Percentiles rank a stretch among this genome's conserved stretches.
These are phyloP conservation scores for Drosophila punjabiensis DNA, from an alignment of 1,140 invertebrate genomes.

Conservation along the genomic window DNA sequence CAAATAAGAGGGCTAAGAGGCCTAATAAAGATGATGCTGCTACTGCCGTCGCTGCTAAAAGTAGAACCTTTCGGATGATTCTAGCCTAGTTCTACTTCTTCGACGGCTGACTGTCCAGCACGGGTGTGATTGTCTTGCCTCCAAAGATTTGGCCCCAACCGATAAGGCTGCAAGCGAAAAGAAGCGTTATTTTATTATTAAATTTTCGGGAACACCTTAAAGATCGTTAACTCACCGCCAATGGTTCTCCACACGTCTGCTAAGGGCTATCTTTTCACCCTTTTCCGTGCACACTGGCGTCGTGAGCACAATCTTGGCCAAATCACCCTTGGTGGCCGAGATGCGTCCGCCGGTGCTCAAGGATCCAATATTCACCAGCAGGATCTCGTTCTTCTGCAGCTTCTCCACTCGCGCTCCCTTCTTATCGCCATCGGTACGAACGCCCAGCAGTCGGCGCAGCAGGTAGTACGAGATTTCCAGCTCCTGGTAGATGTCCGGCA, in stretches of 20 bases:
- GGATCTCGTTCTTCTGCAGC: conserved; percentile 93
- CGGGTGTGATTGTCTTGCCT: conserved; percentile 88
- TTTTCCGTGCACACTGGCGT: conserved; percentile 99
- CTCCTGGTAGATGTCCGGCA: conserved; percentile 99
- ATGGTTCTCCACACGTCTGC: conserved; percentile 99
- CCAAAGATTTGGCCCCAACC: conserved; percentile 98
- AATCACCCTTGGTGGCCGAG: conserved; percentile 97
- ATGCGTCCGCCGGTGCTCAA: conserved; percentile 99
- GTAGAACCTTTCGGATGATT: conserved; percentile 22
- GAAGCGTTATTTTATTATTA: conserved; percentile 10
- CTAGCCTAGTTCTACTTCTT: conserved; percentile 61
- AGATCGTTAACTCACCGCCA: conserved; percentile 91
- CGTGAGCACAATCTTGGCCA: conserved; percentile 98
- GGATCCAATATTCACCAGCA: conserved; percentile 99
- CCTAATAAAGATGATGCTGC: conserved; percentile 41
- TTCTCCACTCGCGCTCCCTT: conserved; percentile 99
- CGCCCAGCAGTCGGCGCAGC: conserved; percentile 97
- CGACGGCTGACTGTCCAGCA: conserved; percentile 70
- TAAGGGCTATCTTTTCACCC: conserved; percentile 99
- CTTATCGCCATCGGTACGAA: conserved; percentile 99
- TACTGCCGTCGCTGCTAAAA: conserved; percentile 31
- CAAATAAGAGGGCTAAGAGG: conserved; percentile 40
- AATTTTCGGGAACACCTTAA: background rate
- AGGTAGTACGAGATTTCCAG: conserved; percentile 99
- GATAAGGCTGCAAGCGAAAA: conserved; percentile 91